Evolutionary conservation across 2,113 vertebrate species (phyloP), one percentile per base, ranked within the genome.

Genomic region (Odocoileus virginianus): DNA sequence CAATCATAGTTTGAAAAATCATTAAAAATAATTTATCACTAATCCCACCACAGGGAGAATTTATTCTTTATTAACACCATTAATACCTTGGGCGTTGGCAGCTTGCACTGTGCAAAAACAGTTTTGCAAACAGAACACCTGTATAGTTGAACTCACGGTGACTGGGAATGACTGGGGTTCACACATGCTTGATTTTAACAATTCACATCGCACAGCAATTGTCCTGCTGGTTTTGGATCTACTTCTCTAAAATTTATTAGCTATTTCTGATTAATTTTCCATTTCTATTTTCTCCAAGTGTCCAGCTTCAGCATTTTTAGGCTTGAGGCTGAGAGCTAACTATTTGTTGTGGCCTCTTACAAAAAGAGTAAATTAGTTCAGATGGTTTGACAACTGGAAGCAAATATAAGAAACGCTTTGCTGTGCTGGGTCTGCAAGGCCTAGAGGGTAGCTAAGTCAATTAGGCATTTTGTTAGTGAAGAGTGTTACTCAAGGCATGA

Each of bases 1-100:
- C 54, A 96, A 91, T 5, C 28, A 2, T 67, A 92, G 95, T 89
- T 96, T 95, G 52, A 93, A 97, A 97, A 95, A 83, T 67, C 27
- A 93, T 96, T 96, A 54, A 87, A 96, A 89, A 92, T 96, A n/a
- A 97, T 95, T 96, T 96, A 84, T n/a, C 27, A 58, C 57, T 89
- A 96, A 94, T 96, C 79, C n/a, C 64, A 96, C 81, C 36, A 81
- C 11, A 79, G 13, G 94, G 19, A 81, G n/a, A 40, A 58, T 94
- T 96, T 95, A 82, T 64, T 84, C 40, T 92, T 95, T 71, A 43
- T 33, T 28, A 98, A 94, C 43, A 90, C 9, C 47, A 36, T 87
- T 90, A 96, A 90, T 97, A 92, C 30, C 47, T 94, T 87, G 76
- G 28, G 17, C 15, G 40, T 25, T 95, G 87, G 36, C 23, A 92